These are phyloP conservation scores for Agrilus cyanescens DNA, from an alignment of 2,888 invertebrate genomes.

Conservation along the genomic window DNA sequence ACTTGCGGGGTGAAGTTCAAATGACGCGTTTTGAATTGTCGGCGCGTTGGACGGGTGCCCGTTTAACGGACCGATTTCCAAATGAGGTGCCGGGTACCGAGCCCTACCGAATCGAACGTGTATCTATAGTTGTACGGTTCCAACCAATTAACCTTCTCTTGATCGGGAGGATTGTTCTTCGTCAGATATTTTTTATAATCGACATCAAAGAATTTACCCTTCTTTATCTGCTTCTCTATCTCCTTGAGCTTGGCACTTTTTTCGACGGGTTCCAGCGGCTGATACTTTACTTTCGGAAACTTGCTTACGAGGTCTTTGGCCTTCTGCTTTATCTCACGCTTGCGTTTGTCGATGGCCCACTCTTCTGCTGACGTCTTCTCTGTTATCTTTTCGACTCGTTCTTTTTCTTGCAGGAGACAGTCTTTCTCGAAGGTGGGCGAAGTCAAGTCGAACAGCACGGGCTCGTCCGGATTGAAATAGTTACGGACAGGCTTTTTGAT, in stretches of 20 bases:
- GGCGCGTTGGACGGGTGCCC: constrained; percentile 19
- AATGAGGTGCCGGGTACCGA: constrained; percentile 28
- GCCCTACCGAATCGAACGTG: constrained; percentile 34
- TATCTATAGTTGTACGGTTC: constrained; percentile 29
- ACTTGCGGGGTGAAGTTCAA: constrained; percentile 20
- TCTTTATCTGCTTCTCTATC: constrained; percentile 30
- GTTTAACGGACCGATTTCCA: constrained; percentile 31
- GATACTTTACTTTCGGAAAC: constrained; percentile 25
- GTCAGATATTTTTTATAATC: constrained; percentile 31
- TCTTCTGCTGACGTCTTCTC: constrained; percentile 31
- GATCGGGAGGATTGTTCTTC: constrained; percentile 17
- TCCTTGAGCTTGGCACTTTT: constrained; percentile 33
- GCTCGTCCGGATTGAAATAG: constrained; percentile 13
- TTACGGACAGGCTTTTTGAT: constrained; percentile 14
- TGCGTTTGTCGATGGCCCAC: constrained; percentile 27
- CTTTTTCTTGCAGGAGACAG: constrained; percentile 29
- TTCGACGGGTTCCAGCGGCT: constrained; percentile 30
- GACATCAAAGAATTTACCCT: constrained; percentile 31
- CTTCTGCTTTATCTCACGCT: constrained; percentile 27
- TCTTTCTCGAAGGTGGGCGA: constrained; percentile 29
- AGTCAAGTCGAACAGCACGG: constrained; percentile 17
- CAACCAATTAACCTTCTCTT: constrained; percentile 23
- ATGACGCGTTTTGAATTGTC: constrained; percentile 22
- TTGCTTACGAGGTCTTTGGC: constrained; percentile 25
- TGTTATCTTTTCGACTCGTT: constrained; percentile 28